phyloP scores from a whole-genome alignment of 2,797 vertebrate genomes.

The Cyprinodon diabolis region DNA sequence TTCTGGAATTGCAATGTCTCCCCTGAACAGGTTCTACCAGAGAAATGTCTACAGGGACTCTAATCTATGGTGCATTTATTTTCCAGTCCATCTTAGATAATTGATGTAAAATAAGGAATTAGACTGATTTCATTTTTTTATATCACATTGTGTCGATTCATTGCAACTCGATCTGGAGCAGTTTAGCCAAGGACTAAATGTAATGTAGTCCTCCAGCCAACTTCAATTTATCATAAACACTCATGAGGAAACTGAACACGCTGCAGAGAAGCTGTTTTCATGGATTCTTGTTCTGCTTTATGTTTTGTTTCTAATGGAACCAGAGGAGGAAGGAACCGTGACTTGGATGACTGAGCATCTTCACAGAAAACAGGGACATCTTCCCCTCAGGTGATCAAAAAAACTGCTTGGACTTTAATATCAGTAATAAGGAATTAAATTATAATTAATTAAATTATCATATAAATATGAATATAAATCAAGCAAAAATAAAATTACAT shows the following conservation, averaged over 20 bases:
- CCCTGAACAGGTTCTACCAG: background rate
- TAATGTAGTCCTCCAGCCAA: conserved; percentile 72
- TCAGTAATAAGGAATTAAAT: no score
- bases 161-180: conserved; percentile 67
- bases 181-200: conserved; percentile 73
- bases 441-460: no score
- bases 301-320: background rate
- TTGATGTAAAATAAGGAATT: conserved; percentile 55
- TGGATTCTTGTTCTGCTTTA: conserved; percentile 32
- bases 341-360: no score
- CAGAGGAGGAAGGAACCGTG: background rate
- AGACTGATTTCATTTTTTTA: conserved; percentile 56
- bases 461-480: no score
- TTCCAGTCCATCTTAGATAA: conserved; percentile 30
- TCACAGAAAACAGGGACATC: background rate
- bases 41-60: conserved; percentile 28
- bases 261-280: conserved; percentile 29
- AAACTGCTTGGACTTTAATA: no score
- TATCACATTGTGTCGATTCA: conserved; percentile 51
- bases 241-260: conserved; percentile 50
- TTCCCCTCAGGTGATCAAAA: no score
- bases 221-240: conserved; percentile 76
- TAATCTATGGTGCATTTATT: conserved; percentile 36
- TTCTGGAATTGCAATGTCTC: conserved; percentile 45
- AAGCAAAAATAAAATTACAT: no score